Base-by-base conservation (phyloP, 2,888 invertebrate genomes). In the Plemyria rubiginata region DNA sequence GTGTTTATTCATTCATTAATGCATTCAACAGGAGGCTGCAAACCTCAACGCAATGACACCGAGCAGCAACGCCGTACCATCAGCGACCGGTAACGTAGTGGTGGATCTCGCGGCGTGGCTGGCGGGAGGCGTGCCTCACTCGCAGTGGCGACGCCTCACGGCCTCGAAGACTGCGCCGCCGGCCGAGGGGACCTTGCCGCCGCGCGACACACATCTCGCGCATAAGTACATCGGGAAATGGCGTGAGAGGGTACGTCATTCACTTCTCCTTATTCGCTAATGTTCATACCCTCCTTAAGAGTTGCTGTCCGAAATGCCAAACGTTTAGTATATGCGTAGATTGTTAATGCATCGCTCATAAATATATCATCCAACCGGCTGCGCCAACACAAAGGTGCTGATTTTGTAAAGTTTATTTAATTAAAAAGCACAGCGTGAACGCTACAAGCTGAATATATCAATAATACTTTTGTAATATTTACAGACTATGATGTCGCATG, bases 31-130 rank as follows among this genome's bases (percentile, higher is more conserved):
- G 70, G 70, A 70, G 12, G 53, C 55, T 0, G 58, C 60, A 56
- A 45, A 48, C 41, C 1, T 48, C 45, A 15, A 41, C 69, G 38
- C 63, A 64, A 62, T 71, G 3, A 51, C 72, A 0, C 54, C 85
- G 0, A 69, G 85, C 1, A 80, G 85, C 68, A 73, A 73, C 4
- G 79, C 80, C 2, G 68, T 73, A 0, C 66, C 87, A 57, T 59
- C 81, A 51, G 51, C 86, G 59, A 60, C 86, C 40, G 79, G 91
- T 78, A 79, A 90, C 86, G 66, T 90, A 58, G 91, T 92, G 29
- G 86, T 95, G 28, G 92, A 94, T 64, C 83, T 95, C 56, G 93
- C 91, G 1, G 93, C 94, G 40, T 94, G 94, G 93, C 75, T 93
- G 60, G 87, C 87, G 16, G 92, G 93, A 12, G 74, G 75, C 50